Evolutionary conservation across 2,888 invertebrate species (phyloP).

Genomic region (Oasisia sp.): DNA sequence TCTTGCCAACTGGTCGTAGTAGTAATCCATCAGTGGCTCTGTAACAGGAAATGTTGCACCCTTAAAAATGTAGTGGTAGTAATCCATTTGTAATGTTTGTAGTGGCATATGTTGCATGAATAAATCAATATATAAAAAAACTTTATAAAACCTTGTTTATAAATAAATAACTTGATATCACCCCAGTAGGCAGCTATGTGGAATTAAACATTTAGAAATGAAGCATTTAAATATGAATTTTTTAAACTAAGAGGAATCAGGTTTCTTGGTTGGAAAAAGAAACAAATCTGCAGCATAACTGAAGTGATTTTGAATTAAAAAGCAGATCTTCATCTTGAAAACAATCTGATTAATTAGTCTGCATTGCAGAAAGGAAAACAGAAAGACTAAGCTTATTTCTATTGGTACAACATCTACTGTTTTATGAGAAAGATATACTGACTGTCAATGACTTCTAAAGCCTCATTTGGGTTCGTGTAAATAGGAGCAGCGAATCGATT

Average conservation of each 20-base stretch:
- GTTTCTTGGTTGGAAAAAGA: background rate
- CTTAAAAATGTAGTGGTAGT: background rate
- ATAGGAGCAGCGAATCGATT: conserved; percentile 46
- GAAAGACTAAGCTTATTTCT: background rate
- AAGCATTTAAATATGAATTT: too few relatives aligned
- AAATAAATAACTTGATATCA: too few relatives aligned
- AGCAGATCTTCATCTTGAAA: background rate
- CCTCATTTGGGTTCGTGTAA: conserved; percentile 42
- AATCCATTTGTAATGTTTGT: background rate
- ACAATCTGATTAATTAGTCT: background rate
- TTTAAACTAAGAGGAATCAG: background rate
- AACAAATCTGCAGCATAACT: background rate
- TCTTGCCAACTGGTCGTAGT: background rate
- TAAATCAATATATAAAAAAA: too few relatives aligned
- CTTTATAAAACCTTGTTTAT: too few relatives aligned
- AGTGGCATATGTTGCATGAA: too few relatives aligned
- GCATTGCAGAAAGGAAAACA: background rate
- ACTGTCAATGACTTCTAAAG: conserved; percentile 42
- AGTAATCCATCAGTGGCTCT: conserved; percentile 27
- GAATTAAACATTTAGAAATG: too few relatives aligned
- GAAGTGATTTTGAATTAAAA: background rate
- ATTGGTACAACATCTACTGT: background rate
- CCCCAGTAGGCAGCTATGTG: too few relatives aligned
- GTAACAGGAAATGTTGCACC: conserved; percentile 20
- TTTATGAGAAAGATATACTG: conserved; percentile 29